Percentiles rank a stretch among this genome's conserved stretches.
phyloP scores from a whole-genome alignment of 2,113 vertebrate species.

The Pogonocichla stellata region DNA sequence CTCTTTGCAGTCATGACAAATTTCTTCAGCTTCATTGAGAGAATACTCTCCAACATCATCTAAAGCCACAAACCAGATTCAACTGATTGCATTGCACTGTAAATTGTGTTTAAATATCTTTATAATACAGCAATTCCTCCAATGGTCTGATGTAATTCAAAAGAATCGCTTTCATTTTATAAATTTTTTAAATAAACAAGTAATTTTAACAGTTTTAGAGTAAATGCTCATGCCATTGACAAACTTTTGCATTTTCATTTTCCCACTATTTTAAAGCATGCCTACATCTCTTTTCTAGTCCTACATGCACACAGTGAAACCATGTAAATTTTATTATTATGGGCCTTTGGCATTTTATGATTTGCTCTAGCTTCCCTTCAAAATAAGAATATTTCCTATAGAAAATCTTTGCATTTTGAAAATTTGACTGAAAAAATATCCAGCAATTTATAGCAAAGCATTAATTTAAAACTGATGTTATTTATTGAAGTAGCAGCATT shows the following conservation, averaged over 20 bases:
- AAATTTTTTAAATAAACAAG: not conserved
- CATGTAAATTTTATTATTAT: not conserved
- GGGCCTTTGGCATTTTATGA: not conserved
- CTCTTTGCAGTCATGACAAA: not conserved
- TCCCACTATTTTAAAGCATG: not conserved
- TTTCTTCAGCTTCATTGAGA: conserved; percentile 31
- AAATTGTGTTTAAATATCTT: not conserved
- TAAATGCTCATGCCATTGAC: not conserved
- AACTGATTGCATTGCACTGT: not conserved
- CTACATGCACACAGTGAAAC: accelerated
- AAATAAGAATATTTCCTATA: not conserved
- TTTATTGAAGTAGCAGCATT: not conserved
- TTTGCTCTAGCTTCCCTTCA: not conserved
- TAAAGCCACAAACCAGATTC: not conserved
- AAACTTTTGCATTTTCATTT: not conserved
- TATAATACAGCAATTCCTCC: not conserved
- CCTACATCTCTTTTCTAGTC: not conserved
- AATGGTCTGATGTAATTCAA: not conserved
- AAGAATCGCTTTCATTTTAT: not conserved
- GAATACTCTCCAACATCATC: not conserved
- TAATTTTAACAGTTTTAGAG: not conserved
- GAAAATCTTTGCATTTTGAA: not conserved
- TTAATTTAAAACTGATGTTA: not conserved
- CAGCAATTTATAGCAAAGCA: not conserved
- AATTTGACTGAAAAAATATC: not conserved